Conservation (phyloP, 2,888 invertebrate species). For the Seira sanloemensis region DNA sequence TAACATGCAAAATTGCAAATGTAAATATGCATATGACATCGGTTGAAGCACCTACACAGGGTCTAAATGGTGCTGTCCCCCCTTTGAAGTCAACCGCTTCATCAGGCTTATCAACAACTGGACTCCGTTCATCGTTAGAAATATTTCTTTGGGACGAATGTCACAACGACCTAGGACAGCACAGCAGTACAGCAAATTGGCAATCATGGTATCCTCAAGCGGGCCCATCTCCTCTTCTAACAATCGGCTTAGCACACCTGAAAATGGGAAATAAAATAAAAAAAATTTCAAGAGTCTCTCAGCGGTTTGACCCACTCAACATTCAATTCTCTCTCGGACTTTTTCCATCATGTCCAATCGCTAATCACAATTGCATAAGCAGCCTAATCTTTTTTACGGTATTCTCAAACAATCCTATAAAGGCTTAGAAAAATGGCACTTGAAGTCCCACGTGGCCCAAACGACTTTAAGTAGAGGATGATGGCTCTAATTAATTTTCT, state of each 20-base stretch:
- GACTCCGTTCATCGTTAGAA: slow-evolving; percentile 62
- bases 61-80: not conserved
- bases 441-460: not conserved
- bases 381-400: not conserved
- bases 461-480: not conserved
- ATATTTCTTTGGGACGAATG: slow-evolving; percentile 57
- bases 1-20: not conserved
- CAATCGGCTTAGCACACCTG: slow-evolving; percentile 50
- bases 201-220: slow-evolving; percentile 55
- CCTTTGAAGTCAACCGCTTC: not conserved
- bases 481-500: slow-evolving; percentile 60
- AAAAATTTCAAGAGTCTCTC: no score
- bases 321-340: not conserved
- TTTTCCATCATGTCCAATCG: not conserved
- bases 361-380: not conserved
- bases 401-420: not conserved
- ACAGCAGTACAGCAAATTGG: slow-evolving; percentile 59
- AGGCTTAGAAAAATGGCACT: not conserved
- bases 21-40: not conserved
- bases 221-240: slow-evolving; percentile 49
- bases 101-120: slow-evolving; percentile 63
- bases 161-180: slow-evolving; percentile 59
- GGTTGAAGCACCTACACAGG: not conserved
- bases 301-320: not conserved
- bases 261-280: not conserved